Conservation (phyloP, 2,113 vertebrate species). For the Notiomystis cincta region DNA sequence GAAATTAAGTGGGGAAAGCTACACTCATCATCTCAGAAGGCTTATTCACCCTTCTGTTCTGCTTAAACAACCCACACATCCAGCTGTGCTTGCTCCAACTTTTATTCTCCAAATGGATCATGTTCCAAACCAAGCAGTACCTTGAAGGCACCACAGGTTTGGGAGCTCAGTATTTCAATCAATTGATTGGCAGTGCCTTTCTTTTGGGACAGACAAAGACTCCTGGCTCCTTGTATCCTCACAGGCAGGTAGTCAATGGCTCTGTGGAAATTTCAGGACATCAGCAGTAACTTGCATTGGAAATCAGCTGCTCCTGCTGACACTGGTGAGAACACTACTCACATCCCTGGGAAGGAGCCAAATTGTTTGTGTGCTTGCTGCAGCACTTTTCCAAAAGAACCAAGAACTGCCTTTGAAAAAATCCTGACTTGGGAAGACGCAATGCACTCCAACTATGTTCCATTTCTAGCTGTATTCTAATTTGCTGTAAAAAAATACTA, state of each 20-base stretch:
- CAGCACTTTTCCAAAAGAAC: background rate
- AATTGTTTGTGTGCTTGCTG: background rate
- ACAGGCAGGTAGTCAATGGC: background rate
- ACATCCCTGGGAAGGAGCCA: background rate
- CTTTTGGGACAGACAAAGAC: background rate
- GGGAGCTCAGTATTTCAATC: background rate
- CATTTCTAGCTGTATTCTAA: background rate
- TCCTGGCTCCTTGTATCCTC: background rate
- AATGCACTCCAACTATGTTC: background rate
- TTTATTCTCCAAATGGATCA: background rate
- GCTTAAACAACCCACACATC: background rate
- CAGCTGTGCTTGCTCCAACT: background rate
- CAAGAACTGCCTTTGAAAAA: background rate
- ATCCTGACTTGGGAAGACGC: background rate
- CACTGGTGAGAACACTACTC: background rate
- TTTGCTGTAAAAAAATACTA: background rate
- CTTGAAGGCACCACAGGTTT: background rate
- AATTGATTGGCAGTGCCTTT: background rate
- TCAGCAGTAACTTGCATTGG: background rate
- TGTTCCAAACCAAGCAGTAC: background rate
- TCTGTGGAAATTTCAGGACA: background rate
- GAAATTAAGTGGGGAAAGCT: background rate
- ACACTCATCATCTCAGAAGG: background rate
- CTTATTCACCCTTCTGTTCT: background rate
- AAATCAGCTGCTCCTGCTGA: background rate